Base-by-base conservation (phyloP, 2,113 vertebrate genomes). In the Cairina moschata region DNA sequence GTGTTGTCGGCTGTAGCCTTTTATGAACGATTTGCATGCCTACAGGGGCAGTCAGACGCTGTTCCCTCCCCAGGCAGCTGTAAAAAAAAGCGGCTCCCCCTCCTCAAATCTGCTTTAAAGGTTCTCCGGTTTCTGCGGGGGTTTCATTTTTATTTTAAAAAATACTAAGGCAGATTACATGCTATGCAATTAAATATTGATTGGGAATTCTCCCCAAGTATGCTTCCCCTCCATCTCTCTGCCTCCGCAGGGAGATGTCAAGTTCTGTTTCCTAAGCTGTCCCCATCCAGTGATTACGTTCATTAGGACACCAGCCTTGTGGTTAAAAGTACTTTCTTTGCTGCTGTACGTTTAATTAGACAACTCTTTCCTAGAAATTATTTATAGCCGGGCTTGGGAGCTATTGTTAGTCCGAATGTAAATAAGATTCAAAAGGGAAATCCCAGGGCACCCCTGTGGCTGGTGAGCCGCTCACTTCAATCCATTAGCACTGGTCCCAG, bases 351-450 rank as follows among this genome's bases (percentile, higher is more conserved):
- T 98, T 98, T 98, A 98, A 98, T 98, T 98, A 98, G 98, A 98
- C 97, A 97, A 97, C 97, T 97, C 98, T 98, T 98, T 96, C 97
- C 98, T 80, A 98, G 98, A 97, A 98, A 98, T 98, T 98, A 98
- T 98, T 98, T 98, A 98, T 98, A 98, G 97, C 95, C 67, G 5
- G 89, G 96, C 96, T 97, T 87, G 94, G 85, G 97, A 98, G 98
- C 97, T 98, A 98, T 98, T 97, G 98, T 98, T 98, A 98, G 98
- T 92, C 97, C 94, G 90, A 97, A 98, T 98, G 98, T 98, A 98
- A 98, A 98, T 98, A 98, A 98, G 97, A 97, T 96, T 98, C 97
- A 97, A 96, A 95, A 96, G 94, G 80, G 93, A 97, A 97, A 96
- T 98, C 97, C 97, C 98, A 94, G 96, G 25, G 89, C 95, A 74